Evolutionary conservation across 2,797 vertebrate species (phyloP).

Genomic region (Chaenodraco wilsoni): DNA sequence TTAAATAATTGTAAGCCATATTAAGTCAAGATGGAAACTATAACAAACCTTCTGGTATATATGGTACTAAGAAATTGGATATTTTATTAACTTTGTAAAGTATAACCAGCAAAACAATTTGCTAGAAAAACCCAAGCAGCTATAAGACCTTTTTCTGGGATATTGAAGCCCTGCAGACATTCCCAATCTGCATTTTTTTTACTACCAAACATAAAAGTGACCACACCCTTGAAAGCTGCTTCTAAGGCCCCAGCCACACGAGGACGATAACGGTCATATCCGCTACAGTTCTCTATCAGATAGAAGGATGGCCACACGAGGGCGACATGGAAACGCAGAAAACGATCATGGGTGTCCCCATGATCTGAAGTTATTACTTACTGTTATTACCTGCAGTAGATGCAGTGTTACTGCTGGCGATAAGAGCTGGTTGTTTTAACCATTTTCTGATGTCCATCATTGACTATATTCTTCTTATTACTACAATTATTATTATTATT

Average conservation of each 20-base stretch:
- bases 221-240: constrained; percentile 8
- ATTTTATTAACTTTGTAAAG: not conserved
- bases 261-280: too few relatives aligned
- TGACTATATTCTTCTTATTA: too few relatives aligned
- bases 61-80: not conserved
- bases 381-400: too few relatives aligned
- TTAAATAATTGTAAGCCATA: not conserved
- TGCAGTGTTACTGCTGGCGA: too few relatives aligned
- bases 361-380: too few relatives aligned
- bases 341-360: too few relatives aligned
- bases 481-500: too few relatives aligned
- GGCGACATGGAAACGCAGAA: too few relatives aligned
- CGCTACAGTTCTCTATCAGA: too few relatives aligned
- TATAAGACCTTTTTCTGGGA: not conserved
- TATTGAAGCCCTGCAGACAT: not conserved
- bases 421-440: too few relatives aligned
- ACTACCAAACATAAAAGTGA: not conserved
- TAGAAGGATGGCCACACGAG: too few relatives aligned
- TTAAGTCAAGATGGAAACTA: not conserved
- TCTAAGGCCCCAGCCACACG: not conserved
- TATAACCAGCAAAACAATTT: constrained; percentile 3
- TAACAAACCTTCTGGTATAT: not conserved
- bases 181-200: not conserved
- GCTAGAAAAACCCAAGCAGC: not conserved
- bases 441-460: too few relatives aligned